phyloP scores from a whole-genome alignment of 2,797 vertebrate genomes.

The Scolopax rusticola region DNA sequence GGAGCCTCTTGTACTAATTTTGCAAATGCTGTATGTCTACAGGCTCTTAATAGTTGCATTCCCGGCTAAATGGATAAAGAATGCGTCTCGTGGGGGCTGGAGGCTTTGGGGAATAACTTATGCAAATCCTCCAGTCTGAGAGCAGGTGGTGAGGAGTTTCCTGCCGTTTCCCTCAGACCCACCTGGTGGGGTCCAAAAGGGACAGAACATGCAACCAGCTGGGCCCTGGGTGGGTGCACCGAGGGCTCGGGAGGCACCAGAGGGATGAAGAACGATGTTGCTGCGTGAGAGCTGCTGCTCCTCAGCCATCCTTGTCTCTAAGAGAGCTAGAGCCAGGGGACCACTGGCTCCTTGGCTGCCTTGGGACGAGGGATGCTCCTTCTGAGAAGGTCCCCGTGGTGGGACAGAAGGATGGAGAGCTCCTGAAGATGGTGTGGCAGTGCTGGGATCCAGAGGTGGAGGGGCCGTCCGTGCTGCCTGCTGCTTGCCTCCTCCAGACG shows the following conservation, averaged over 20 bases:
- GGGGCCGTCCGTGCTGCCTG: accelerated
- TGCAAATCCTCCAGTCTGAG: background rate
- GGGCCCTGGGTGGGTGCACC: background rate
- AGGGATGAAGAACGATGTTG: accelerated
- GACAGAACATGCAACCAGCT: accelerated
- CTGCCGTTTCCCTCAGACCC: background rate
- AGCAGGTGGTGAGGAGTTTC: background rate
- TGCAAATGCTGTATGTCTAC: constrained; percentile 30
- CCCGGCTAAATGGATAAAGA: constrained; percentile 25
- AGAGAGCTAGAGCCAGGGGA: background rate
- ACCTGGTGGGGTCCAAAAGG: background rate
- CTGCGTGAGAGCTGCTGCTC: accelerated
- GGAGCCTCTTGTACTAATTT: constrained; percentile 49
- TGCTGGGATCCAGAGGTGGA: background rate
- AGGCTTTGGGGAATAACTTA: constrained; percentile 24
- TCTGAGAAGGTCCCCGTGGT: accelerated
- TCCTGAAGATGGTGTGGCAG: accelerated
- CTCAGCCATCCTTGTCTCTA: accelerated
- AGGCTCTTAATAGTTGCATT: constrained; percentile 36
- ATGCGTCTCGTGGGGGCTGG: background rate
- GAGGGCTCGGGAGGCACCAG: background rate
- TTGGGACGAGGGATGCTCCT: accelerated
- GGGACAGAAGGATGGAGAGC: background rate
- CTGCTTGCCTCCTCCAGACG: background rate
- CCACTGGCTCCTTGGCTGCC: background rate